These are phyloP conservation scores for Protaetia brevitarsis DNA, from an alignment of 1,140 invertebrate genomes.

Conservation along the genomic window DNA sequence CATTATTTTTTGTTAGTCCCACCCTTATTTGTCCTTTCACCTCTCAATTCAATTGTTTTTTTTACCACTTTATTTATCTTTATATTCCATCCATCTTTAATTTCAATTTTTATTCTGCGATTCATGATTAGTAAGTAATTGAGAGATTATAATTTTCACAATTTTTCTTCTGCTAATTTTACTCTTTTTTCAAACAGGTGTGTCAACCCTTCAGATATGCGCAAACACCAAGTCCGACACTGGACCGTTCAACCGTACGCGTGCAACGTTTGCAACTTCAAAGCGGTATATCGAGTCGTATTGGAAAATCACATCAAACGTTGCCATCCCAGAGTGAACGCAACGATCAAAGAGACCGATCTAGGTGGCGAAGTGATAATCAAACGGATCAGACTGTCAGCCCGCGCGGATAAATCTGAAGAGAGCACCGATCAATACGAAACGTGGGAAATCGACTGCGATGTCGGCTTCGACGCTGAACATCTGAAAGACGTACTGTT, in stretches of 20 bases:
- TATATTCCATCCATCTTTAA: too few species aligned
- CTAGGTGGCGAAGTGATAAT: not conserved
- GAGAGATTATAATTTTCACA: not conserved
- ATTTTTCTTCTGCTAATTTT: not conserved
- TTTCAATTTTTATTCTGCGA: too few species aligned
- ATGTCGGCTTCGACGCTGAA: not conserved
- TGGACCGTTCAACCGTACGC: slow-evolving; percentile 17
- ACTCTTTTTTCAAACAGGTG: not conserved
- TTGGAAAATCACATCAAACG: not conserved
- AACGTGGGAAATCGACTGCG: not conserved
- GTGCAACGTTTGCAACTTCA: slow-evolving; percentile 14
- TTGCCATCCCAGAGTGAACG: not conserved
- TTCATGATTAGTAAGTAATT: too few species aligned
- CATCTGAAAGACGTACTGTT: not conserved
- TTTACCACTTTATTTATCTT: too few species aligned
- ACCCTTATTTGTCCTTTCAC: too few species aligned
- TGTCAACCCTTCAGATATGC: slow-evolving; percentile 7
- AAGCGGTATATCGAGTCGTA: not conserved
- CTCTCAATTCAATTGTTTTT: too few species aligned
- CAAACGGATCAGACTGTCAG: not conserved
- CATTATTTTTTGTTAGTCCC: too few species aligned
- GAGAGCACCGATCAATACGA: not conserved
- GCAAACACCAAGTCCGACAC: slow-evolving; percentile 21
- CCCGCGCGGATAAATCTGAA: not conserved
- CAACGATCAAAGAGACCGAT: not conserved